Conservation (phyloP, 2,113 vertebrate genomes). For the Sceloporus undulatus region DNA sequence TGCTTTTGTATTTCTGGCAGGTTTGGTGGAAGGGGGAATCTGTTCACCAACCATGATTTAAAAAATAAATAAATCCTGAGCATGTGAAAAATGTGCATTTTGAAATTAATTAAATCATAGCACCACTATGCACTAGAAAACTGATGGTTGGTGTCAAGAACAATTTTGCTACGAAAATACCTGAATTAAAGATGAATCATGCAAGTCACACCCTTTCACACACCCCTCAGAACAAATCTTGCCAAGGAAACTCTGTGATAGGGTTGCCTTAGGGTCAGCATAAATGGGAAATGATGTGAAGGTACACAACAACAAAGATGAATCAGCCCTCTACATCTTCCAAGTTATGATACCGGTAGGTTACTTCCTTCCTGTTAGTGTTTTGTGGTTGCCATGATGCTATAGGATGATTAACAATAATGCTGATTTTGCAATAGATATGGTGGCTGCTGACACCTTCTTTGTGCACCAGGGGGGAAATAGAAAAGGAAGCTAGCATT, state of each 20-base stretch:
- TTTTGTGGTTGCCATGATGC: not conserved
- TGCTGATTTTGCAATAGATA: not conserved
- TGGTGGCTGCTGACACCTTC: not conserved
- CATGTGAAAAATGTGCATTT: too few relatives aligned
- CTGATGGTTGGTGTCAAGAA: not conserved
- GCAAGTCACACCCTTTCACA: too few relatives aligned
- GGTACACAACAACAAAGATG: not conserved
- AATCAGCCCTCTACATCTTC: not conserved
- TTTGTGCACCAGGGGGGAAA: not conserved
- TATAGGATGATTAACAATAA: not conserved
- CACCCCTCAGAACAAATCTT: too few relatives aligned
- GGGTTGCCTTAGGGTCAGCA: too few relatives aligned
- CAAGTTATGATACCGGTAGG: not conserved
- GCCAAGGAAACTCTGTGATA: too few relatives aligned
- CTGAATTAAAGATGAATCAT: not conserved
- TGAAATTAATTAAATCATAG: too few relatives aligned
- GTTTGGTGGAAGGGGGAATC: too few relatives aligned
- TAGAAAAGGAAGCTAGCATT: not conserved
- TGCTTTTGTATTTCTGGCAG: too few relatives aligned
- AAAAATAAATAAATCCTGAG: too few relatives aligned
- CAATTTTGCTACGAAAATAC: not conserved
- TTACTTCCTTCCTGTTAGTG: not conserved
- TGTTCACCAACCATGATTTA: too few relatives aligned
- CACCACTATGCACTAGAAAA: not conserved
- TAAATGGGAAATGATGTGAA: too few relatives aligned